Evolutionary conservation across 2,888 invertebrate species (phyloP), one percentile per base, ranked within the genome.

Genomic region (Drosophila dives): DNA sequence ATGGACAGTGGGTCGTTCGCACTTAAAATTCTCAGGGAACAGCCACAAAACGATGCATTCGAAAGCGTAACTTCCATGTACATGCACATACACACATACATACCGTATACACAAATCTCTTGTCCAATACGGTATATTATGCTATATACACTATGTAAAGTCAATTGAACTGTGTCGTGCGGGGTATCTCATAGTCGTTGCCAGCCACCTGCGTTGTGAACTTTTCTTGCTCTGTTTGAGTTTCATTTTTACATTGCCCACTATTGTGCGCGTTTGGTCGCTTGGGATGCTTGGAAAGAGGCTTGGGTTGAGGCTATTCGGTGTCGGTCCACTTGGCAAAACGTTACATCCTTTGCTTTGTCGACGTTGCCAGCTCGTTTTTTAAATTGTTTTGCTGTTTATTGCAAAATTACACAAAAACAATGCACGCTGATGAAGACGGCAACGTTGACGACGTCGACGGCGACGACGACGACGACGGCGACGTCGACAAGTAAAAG

Each of bases 371-470:
- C 58, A 69, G 58, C 66, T 80, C 71, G 73, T 86, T 81, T 84
- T 81, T 82, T 74, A 78, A 89, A 90, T 86, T 90, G 86, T 90
- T 87, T 90, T 90, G 87, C 87, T 86, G 90, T 90, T 90, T 90
- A 87, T 89, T 90, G 87, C 87, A 89, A 90, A 87, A 87, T 87
- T 87, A 87, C 90, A 87, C 90, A 87, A 87, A 88, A 87, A 87
- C 86, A 87, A 87, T 90, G 80, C 86, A 74, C 71, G 81, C 74
- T 89, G 90, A 86, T 88, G 88, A 88, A 90, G 86, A 83, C 85
- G 78, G 80, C 81, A 69, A 72, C 72, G 81, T 75, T 83, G 86
- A 82, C 76, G 82, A 82, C 81, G 67, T 45, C 74, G 71, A 65
- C 60, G 76, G 60, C 61, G 68, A 62, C 63, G 26, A 5, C 26